Conservation (phyloP, 2,888 invertebrate genomes). For the Exocentrus adspersus region DNA sequence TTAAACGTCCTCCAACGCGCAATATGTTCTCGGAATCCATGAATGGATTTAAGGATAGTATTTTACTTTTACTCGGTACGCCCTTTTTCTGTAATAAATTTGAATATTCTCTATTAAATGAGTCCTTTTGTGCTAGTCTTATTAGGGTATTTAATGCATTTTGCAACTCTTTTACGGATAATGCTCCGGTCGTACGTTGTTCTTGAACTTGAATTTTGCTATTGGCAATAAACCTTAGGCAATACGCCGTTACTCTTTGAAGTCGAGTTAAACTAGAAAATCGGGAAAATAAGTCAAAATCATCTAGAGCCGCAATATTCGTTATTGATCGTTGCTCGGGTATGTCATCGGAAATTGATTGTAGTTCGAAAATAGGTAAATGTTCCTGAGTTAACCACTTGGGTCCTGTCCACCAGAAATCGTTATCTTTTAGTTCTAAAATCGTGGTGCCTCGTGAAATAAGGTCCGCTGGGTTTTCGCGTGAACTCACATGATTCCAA, state of each 20-base stretch:
- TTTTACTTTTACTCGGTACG: not conserved
- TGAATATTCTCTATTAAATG: conserved; percentile 21
- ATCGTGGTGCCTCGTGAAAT: too few species aligned
- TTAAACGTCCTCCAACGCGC: conserved; percentile 36
- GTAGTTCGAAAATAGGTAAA: too few species aligned
- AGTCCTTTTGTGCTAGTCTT: not conserved
- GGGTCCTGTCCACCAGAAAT: too few species aligned
- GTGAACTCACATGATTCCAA: too few species aligned
- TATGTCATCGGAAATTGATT: too few species aligned
- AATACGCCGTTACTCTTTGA: conserved; percentile 5
- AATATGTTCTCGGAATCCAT: conserved; percentile 32
- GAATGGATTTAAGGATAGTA: conserved; percentile 34
- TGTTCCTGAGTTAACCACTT: too few species aligned
- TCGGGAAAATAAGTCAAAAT: too few species aligned
- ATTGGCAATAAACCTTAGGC: not conserved
- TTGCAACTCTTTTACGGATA: conserved; percentile 3
- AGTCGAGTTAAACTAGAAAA: conserved; percentile 3
- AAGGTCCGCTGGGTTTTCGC: too few species aligned
- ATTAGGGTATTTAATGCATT: conserved; percentile 1
- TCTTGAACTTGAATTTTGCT: not conserved
- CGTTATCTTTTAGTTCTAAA: too few species aligned
- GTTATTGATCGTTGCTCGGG: not conserved
- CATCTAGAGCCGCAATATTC: not conserved
- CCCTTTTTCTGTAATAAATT: conserved; percentile 4
- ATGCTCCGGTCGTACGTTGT: not conserved